Base-by-base conservation (phyloP, 2,888 invertebrate species). In the Disparrhopalites patrizii region DNA sequence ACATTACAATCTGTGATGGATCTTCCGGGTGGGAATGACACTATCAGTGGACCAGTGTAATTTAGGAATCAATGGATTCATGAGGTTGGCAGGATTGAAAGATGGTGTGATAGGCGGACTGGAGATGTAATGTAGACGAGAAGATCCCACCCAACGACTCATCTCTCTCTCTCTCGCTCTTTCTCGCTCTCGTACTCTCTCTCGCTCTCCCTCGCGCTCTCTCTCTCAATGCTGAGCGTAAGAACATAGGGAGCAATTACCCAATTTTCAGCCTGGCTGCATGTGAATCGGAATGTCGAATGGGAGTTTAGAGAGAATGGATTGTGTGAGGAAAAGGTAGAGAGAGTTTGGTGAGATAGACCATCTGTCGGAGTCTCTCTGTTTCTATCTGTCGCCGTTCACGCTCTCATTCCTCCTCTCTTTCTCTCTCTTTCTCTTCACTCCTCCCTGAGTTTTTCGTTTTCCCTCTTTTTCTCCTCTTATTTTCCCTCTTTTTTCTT, bases 261-360 rank as follows among this genome's bases (percentile, higher is more conserved):
- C 68, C 69, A 69, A 72, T 72, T 72, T 72, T 68, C 62, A 62
- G 69, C 68, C 65, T 69, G 65, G 70, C 63, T 72, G 68, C 36
- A 66, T 70, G 67, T 72, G 70, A 70, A 72, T 71, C 55, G 66
- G 69, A 63, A 66, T 58, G 57, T 60, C 61, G 40, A 61, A 61
- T 55, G 28, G 54, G 62, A 54, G 43, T 43, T 55, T 57, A 33
- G 62, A n/a, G n/a, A n/a, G n/a, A 43, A 62, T 55, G 55, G 55
- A 62, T 55, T 55, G 55, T 43, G 62, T 58, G 43, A 50, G 61
- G 61, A 61, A 61, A 61, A 61, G 61, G 61, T 61, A 61, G n/a
- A n/a, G n/a, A n/a, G n/a, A n/a, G 61, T 61, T 61, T 36, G 51
- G 52, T 61, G 61, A 61, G 61, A 61, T 61, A 61, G 51, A 61